Evolutionary conservation across 2,888 invertebrate genomes (phyloP), one percentile per base, ranked within the genome.

Genomic region (Megaustenia siamemsis): DNA sequence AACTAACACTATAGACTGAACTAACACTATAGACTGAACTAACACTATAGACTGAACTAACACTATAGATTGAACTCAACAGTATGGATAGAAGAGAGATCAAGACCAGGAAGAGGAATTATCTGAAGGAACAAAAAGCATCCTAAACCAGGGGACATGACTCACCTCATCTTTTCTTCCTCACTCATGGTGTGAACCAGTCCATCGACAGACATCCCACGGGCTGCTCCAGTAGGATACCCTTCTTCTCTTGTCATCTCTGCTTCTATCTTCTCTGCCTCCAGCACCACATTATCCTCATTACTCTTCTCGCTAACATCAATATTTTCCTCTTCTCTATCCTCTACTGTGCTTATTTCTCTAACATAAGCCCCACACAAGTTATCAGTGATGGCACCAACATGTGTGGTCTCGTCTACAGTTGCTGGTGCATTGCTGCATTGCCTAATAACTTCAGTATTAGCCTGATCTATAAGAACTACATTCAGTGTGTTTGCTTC

Each of bases 281-380:
- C 73, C n/a, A 24, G 40, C 66, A 35, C 28, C 43, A 24, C 43
- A 45, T 43, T 28, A 43, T 43, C 71, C n/a, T 71, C 24, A 3
- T 8, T 8, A 43, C 21, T 4, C 38, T 75, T 49, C 32, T 68
- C 35, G 3, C 73, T 45, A 24, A 66, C 56, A 32, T 56, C 82
- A 24, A 35, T 24, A 35, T 6, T 73, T 85, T 88, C 45, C 89
- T 87, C 86, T 92, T 90, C 3, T 83, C 38, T 21, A n/a, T 49
- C 35, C 32, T 66, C 28, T 49, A 32, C 45, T 5, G 0, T 10
- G 43, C 21, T 49, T 21, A 21, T 8, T 28, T 73, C 73, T 73
- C 49, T 49, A 28, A 24, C 49, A 40, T 2, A 21, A 10, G 21
- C 40, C 69, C 43, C 69, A 40, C 43, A 24, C 69, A 69, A 69